These are phyloP conservation scores for Noctua janthina DNA, from an alignment of 2,888 invertebrate genomes.

Conservation along the genomic window DNA sequence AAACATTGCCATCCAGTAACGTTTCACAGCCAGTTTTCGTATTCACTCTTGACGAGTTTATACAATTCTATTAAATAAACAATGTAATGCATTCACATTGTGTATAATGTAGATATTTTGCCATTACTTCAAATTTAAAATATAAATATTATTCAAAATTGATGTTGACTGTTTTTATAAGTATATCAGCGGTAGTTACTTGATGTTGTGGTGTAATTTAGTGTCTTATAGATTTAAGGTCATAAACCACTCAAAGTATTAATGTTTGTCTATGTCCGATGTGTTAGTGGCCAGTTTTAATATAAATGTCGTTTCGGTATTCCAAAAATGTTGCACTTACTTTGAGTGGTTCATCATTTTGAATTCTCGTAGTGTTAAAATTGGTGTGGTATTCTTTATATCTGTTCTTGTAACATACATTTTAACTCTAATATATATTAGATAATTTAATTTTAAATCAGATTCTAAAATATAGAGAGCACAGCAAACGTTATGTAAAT, in stretches of 20 bases:
- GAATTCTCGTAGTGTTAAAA: slow-evolving; percentile 87
- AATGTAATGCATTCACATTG: slow-evolving; percentile 80
- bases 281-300: slow-evolving; percentile 67
- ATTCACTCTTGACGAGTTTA: slow-evolving; percentile 75
- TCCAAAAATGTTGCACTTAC: slow-evolving; percentile 64
- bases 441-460: slow-evolving; percentile 84
- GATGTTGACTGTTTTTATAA: slow-evolving; percentile 91
- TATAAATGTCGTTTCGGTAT: slow-evolving; percentile 61
- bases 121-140: slow-evolving; percentile 88
- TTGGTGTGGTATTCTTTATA: slow-evolving; percentile 90
- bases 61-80: slow-evolving; percentile 80
- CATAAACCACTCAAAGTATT: slow-evolving; percentile 82
- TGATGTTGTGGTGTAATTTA: slow-evolving; percentile 91
- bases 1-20: slow-evolving; percentile 52
- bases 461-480: slow-evolving; percentile 85
- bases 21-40: slow-evolving; percentile 70
- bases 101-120: slow-evolving; percentile 89
- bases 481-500: slow-evolving; percentile 86
- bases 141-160: slow-evolving; percentile 89
- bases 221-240: slow-evolving; percentile 89
- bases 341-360: slow-evolving; percentile 88
- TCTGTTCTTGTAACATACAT: slow-evolving; percentile 86
- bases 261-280: slow-evolving; percentile 45
- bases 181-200: slow-evolving; percentile 90
- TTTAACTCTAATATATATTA: slow-evolving; percentile 79